A percentile compares a stretch with the other conserved stretches of the same genome.
Evolutionary conservation across 2,113 vertebrate genomes (phyloP).

Genomic region (Cygnus buccinator): DNA sequence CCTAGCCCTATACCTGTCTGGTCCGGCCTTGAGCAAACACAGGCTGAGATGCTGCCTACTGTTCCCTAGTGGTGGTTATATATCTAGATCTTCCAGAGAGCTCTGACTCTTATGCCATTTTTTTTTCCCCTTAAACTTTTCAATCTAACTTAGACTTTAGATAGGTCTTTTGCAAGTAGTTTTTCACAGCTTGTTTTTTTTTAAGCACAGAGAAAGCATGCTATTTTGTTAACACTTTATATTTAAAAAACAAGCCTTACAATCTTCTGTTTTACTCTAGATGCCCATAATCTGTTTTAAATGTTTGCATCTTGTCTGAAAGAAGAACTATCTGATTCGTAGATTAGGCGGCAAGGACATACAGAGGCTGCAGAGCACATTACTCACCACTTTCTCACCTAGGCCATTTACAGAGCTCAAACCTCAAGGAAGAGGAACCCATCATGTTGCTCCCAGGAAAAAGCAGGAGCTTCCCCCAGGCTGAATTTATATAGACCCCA

Average conservation of each 20-base stretch:
- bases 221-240: not conserved
- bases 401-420: not conserved
- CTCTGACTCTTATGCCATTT: not conserved
- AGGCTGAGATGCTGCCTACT: not conserved
- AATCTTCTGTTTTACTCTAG: not conserved
- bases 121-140: not conserved
- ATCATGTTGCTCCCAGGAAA: not conserved
- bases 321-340: not conserved
- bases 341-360: not conserved
- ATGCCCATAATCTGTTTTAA: not conserved
- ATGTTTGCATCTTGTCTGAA: not conserved
- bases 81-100: not conserved
- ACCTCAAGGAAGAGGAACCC: too few relatives aligned
- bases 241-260: not conserved
- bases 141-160: not conserved
- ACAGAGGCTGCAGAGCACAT: not conserved
- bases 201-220: not conserved
- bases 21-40: not conserved
- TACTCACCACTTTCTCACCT: constrained; percentile 12
- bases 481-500: not conserved
- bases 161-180: not conserved
- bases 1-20: not conserved
- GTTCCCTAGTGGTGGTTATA: not conserved
- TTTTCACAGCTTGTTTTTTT: not conserved
- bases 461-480: not conserved